Evolutionary conservation across 1,140 invertebrate genomes (phyloP).

Genomic region (Pseudomyrmex flavicornis): DNA sequence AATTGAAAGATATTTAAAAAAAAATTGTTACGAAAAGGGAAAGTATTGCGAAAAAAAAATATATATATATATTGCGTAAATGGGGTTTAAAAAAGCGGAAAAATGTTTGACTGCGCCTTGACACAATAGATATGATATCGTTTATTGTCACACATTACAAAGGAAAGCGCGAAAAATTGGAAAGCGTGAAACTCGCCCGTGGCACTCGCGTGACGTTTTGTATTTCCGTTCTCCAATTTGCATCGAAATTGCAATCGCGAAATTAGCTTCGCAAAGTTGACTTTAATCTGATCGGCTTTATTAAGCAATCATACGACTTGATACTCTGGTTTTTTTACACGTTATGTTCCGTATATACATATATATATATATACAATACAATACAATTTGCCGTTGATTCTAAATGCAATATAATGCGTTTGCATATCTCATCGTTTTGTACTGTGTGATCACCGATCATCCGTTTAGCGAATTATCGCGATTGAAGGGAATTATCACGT

Average conservation of each 20-base stretch:
- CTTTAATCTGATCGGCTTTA: conserved; percentile 33
- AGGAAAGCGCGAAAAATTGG: conserved; percentile 37
- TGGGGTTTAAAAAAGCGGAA: too few species aligned
- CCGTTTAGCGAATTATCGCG: not conserved
- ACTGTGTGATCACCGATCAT: conserved; percentile 5
- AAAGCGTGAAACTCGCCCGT: conserved; percentile 46
- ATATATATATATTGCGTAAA: too few species aligned
- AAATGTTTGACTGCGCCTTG: too few species aligned
- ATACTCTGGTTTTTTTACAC: not conserved
- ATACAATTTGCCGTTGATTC: not conserved
- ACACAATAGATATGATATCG: not conserved
- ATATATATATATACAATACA: not conserved
- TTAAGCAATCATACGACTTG: conserved; percentile 40
- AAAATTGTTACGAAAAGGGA: too few species aligned
- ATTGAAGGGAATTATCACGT: not conserved
- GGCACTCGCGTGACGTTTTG: conserved; percentile 23
- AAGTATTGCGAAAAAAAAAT: too few species aligned
- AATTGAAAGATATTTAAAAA: too few species aligned
- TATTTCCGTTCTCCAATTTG: conserved; percentile 23
- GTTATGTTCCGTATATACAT: not conserved
- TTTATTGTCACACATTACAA: not conserved
- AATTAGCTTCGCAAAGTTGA: conserved; percentile 12
- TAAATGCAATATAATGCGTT: not conserved
- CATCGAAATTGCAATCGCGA: conserved; percentile 16
- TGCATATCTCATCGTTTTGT: not conserved